Percentiles rank a stretch among this genome's conserved stretches.
Conservation (phyloP, 1,140 invertebrate genomes). For the Apis cerana region DNA sequence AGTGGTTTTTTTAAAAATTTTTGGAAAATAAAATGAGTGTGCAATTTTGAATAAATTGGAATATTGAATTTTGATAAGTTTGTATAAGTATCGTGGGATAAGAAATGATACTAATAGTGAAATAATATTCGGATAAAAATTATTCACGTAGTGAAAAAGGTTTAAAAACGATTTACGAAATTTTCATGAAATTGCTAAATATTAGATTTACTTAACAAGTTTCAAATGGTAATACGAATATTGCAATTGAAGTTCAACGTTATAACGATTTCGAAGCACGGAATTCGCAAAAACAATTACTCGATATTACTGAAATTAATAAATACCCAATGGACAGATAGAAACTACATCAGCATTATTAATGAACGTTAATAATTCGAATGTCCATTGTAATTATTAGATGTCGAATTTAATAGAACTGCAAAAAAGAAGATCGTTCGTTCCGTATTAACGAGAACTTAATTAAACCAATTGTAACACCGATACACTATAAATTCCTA, state of each 20-base stretch:
- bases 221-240: background rate
- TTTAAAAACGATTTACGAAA: background rate
- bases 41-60: too few relatives aligned
- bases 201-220: background rate
- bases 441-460: background rate
- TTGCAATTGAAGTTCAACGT: background rate
- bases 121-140: too few relatives aligned
- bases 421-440: background rate
- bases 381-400: conserved; percentile 9
- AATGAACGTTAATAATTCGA: conserved; percentile 18
- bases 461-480: conserved; percentile 15
- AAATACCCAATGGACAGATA: conserved; percentile 9
- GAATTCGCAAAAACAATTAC: conserved; percentile 13
- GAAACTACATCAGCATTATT: background rate
- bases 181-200: background rate
- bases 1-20: too few relatives aligned
- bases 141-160: background rate
- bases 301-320: conserved; percentile 16
- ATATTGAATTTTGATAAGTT: too few relatives aligned
- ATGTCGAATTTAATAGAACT: conserved; percentile 3
- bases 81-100: too few relatives aligned
- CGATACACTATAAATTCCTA: background rate
- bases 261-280: conserved; percentile 11
- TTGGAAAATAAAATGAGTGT: too few relatives aligned
- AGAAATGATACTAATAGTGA: too few relatives aligned